Evolutionary conservation across 1,140 invertebrate genomes (phyloP), one percentile per base, ranked within the genome.

Genomic region (Adelges cooleyi): DNA sequence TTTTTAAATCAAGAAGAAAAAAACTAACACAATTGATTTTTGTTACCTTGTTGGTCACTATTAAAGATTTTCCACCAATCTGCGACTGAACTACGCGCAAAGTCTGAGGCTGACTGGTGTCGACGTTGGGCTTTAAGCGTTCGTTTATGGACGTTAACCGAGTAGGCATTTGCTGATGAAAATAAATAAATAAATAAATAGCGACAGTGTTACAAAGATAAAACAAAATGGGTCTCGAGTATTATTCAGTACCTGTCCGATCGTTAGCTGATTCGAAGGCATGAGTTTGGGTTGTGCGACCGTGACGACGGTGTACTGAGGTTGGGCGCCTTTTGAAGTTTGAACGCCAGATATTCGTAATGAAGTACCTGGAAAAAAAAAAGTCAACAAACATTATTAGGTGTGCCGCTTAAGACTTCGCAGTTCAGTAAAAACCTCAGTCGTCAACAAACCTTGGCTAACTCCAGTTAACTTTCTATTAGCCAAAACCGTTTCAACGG

Each of bases 11-110:
- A n/a, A n/a, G n/a, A n/a, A n/a, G n/a, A n/a, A n/a, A n/a, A n/a
- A n/a, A n/a, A n/a, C n/a, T n/a, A n/a, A n/a, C n/a, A n/a, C n/a
- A n/a, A n/a, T n/a, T n/a, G n/a, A n/a, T n/a, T n/a, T n/a, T n/a
- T n/a, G n/a, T n/a, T 46, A 62, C 68, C 69, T 81, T 75, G 65
- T 80, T 81, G 0, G 82, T 80, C 6, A 84, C 71, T 10, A 84
- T 75, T 11, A 84, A 78, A 3, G 81, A 83, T 69, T 86, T 85
- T 1, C 84, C 84, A 18, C 79, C 79, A 2, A 84, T 73, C 62
- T 82, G 80, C 0, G 82, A 74, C 44, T 79, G 68, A 71, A 78
- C 79, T n/a, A 78, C 69, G 62, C 76, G 42, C 11, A 62, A 8
- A 62, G 56, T 62, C 46, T 62, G 56, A 46, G 56, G 25, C 44